phyloP scores from a whole-genome alignment of 2,797 vertebrate genomes.

The Tarsius wallacei region DNA sequence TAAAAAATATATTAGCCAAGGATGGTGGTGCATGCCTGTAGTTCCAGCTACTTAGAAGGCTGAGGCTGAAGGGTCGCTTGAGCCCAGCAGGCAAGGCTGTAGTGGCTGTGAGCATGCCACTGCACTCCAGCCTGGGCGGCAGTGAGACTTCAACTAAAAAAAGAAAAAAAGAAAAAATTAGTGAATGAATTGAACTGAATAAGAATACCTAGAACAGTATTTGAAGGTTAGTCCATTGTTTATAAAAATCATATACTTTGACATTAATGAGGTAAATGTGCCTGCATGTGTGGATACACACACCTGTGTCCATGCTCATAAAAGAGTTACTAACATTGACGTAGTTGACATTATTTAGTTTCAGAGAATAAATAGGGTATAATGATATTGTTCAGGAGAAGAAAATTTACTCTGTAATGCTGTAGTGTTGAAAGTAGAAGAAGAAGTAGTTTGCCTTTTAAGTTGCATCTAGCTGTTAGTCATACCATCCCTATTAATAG shows the following conservation, averaged over 20 bases:
- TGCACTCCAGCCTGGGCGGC: too few relatives aligned
- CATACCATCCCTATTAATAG: background rate
- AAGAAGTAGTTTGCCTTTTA: background rate
- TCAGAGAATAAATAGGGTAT: background rate
- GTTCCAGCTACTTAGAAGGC: too few relatives aligned
- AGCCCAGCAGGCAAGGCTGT: too few relatives aligned
- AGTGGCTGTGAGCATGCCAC: too few relatives aligned
- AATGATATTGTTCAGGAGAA: background rate
- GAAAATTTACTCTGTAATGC: background rate
- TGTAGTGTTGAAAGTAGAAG: background rate
- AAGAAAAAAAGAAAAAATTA: too few relatives aligned
- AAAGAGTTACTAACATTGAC: too few relatives aligned
- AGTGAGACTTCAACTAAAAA: too few relatives aligned
- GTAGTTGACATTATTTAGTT: background rate
- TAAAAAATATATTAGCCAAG: too few relatives aligned
- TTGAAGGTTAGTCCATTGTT: background rate
- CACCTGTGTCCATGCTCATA: fast-evolving
- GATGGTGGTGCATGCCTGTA: too few relatives aligned
- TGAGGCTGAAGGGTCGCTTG: too few relatives aligned
- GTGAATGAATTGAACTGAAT: fast-evolving
- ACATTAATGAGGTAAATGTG: fast-evolving
- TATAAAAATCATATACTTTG: fast-evolving
- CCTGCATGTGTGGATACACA: fast-evolving
- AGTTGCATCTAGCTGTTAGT: fast-evolving
- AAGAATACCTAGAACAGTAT: fast-evolving